Percentiles rank a stretch among this genome's conserved stretches.
These are phyloP conservation scores for Pterocles orientalis DNA, from an alignment of 2,113 vertebrate genomes.

Conservation along the genomic window DNA sequence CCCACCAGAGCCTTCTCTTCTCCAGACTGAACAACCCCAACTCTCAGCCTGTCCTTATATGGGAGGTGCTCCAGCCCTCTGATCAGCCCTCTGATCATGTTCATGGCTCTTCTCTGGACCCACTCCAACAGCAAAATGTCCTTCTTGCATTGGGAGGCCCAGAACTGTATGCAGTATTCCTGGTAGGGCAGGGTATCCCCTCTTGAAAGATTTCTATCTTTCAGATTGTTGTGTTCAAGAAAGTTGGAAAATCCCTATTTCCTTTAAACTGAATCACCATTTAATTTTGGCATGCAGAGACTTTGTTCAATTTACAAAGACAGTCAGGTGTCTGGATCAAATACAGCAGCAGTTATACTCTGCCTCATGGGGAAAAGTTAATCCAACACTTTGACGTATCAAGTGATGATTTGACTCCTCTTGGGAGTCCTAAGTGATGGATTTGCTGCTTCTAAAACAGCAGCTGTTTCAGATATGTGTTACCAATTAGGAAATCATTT, in stretches of 20 bases:
- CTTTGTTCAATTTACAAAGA: not conserved
- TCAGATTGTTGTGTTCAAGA: not conserved
- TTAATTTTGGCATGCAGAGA: not conserved
- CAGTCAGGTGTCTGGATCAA: not conserved
- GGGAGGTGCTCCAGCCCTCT: no score
- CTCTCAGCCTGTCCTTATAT: no score
- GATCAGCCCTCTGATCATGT: no score
- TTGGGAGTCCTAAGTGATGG: slow-evolving; percentile 43
- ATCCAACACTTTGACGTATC: slow-evolving; percentile 9
- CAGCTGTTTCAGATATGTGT: slow-evolving; percentile 49
- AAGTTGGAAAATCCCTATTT: not conserved
- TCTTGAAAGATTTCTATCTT: not conserved
- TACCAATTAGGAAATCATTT: slow-evolving; percentile 36
- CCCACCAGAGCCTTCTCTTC: no score
- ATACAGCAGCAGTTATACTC: not conserved
- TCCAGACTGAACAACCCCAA: no score
- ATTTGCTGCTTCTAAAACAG: slow-evolving; percentile 47
- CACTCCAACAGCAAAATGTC: no score
- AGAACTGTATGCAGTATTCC: no score
- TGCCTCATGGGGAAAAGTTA: not conserved
- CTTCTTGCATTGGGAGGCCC: no score
- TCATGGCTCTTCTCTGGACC: no score
- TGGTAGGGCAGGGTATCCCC: not conserved
- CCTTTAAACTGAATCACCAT: not conserved
- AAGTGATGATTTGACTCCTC: slow-evolving; percentile 44